phyloP scores from a whole-genome alignment of 2,113 vertebrate species.

The Galemys pyrenaicus region DNA sequence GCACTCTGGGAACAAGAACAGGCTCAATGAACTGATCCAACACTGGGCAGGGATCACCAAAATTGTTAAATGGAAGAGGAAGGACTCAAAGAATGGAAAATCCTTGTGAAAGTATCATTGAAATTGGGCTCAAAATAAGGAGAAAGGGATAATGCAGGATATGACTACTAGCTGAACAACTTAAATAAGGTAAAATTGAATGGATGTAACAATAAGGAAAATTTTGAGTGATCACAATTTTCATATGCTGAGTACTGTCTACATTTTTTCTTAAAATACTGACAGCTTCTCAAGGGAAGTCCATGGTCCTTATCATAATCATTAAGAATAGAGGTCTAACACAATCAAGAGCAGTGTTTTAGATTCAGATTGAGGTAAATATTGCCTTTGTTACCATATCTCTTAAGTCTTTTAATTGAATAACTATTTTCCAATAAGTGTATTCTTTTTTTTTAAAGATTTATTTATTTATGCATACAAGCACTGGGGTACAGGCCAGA shows the following conservation, averaged over 20 bases:
- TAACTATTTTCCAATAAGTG: conserved; percentile 13
- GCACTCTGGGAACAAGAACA: conserved; percentile 56
- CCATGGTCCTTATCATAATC: too few species aligned
- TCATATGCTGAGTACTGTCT: too few species aligned
- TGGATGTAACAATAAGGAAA: conserved; percentile 25
- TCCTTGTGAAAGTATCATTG: neutral
- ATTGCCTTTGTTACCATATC: neutral
- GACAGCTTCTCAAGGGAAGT: too few species aligned
- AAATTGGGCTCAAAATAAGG: conserved; percentile 37
- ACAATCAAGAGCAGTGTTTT: conserved; percentile 3
- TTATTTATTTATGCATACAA: too few species aligned
- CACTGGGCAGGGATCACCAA: neutral
- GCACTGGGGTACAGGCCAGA: too few species aligned
- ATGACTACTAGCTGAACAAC: conserved; percentile 37
- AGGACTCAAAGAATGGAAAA: conserved; percentile 54
- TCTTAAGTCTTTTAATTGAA: neutral
- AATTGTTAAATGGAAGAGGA: conserved; percentile 47
- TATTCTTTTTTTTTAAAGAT: too few species aligned
- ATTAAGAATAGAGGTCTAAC: too few species aligned
- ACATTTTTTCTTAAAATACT: too few species aligned
- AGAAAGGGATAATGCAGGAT: conserved; percentile 31
- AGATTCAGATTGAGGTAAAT: conserved; percentile 29
- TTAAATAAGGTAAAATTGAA: conserved; percentile 49
- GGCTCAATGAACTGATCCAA: conserved; percentile 38
- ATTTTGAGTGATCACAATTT: conserved; percentile 35